Evolutionary conservation across 2,888 invertebrate species (phyloP).

Genomic region (Sussaba pulchella): DNA sequence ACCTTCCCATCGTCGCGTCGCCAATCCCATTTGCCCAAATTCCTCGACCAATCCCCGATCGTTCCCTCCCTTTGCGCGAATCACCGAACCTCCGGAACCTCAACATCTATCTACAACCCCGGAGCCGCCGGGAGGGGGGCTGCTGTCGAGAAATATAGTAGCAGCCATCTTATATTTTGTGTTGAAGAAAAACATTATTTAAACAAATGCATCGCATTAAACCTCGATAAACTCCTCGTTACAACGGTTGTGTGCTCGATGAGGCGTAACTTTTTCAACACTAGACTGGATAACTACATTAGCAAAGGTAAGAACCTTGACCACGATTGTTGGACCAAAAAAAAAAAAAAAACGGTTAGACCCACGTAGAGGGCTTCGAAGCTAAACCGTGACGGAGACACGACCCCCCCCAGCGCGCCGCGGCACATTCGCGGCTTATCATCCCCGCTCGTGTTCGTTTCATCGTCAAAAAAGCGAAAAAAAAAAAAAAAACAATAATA

Average conservation of each 20-base stretch:
- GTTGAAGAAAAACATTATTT: slow-evolving; percentile 84
- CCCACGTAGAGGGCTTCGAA: slow-evolving; percentile 47
- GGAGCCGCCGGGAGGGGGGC: slow-evolving; percentile 54
- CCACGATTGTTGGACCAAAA: slow-evolving; percentile 23
- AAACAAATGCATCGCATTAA: slow-evolving; percentile 82
- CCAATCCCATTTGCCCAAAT: slow-evolving; percentile 37
- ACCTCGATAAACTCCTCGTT: slow-evolving; percentile 80
- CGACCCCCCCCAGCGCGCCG: slow-evolving; percentile 53
- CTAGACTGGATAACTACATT: slow-evolving; percentile 83
- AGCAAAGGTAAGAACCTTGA: slow-evolving; percentile 82
- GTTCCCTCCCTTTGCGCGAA: no score
- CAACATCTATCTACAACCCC: slow-evolving; percentile 70
- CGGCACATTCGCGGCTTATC: slow-evolving; percentile 55
- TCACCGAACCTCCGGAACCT: no score
- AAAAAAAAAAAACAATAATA: no score
- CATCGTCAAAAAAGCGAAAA: slow-evolving; percentile 63
- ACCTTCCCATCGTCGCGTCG: slow-evolving; percentile 39
- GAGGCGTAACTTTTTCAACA: slow-evolving; percentile 83
- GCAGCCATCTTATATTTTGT: slow-evolving; percentile 85
- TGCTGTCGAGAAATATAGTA: slow-evolving; percentile 79
- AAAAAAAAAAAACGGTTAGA: neutral
- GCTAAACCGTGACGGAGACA: slow-evolving; percentile 50
- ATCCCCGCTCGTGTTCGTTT: slow-evolving; percentile 56
- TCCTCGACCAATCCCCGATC: slow-evolving; percentile 66
- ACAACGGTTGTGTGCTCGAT: slow-evolving; percentile 81